These are phyloP conservation scores for Lonchura striata DNA, from an alignment of 2,113 vertebrate genomes.

Conservation along the genomic window DNA sequence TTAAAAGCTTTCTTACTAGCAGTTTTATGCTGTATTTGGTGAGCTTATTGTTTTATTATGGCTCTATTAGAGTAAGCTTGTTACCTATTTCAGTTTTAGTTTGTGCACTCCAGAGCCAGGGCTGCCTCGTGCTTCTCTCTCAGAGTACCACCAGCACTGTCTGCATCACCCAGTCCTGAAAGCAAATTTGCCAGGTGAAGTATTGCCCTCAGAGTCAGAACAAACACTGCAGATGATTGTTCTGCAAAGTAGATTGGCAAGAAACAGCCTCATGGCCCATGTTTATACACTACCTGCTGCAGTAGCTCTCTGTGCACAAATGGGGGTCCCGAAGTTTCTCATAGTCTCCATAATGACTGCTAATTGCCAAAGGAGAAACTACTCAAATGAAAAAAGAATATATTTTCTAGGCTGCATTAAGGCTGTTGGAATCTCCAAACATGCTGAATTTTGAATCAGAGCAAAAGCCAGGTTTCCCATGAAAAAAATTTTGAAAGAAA, in stretches of 20 bases:
- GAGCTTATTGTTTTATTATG: neutral
- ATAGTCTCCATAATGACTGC: neutral
- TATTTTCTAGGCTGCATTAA: neutral
- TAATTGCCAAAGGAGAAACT: neutral
- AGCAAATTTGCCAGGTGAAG: neutral
- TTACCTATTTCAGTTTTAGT: neutral
- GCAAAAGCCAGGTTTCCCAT: neutral
- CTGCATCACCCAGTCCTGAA: neutral
- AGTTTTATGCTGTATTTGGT: neutral
- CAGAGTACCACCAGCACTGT: neutral
- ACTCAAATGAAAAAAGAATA: neutral
- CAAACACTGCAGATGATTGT: neutral
- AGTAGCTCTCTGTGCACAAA: neutral
- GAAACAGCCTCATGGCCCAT: neutral
- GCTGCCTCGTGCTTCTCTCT: neutral
- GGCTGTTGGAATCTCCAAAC: neutral
- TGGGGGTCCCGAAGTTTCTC: neutral
- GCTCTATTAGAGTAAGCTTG: neutral
- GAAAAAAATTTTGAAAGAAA: neutral
- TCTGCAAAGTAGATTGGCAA: neutral
- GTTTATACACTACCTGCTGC: neutral
- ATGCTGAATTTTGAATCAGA: neutral
- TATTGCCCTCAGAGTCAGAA: neutral
- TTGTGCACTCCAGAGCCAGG: neutral
- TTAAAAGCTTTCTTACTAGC: constrained; percentile 11